phyloP scores from a whole-genome alignment of 2,113 vertebrate species.

The Limanda limanda region DNA sequence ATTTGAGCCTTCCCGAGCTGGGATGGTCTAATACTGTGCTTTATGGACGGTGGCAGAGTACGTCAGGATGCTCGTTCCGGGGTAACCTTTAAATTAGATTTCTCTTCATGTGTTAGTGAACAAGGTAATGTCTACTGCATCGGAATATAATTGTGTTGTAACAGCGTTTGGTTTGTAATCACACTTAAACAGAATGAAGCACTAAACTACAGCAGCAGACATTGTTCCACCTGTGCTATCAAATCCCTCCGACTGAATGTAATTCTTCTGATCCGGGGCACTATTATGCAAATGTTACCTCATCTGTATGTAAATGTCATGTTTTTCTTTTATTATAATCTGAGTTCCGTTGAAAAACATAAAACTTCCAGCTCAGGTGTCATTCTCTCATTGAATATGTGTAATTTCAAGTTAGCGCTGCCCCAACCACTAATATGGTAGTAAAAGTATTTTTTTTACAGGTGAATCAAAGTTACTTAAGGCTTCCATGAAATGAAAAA shows the following conservation, averaged over 20 bases:
- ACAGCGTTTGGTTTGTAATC: slow-evolving; percentile 53
- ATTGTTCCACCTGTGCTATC: slow-evolving; percentile 55
- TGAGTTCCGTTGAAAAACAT: slow-evolving; percentile 26
- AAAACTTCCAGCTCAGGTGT: slow-evolving; percentile 25
- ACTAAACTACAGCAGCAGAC: slow-evolving; percentile 33
- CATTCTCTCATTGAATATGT: slow-evolving; percentile 10
- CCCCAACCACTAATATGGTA: slow-evolving; percentile 25
- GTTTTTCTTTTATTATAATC: slow-evolving; percentile 37
- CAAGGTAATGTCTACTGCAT: slow-evolving; percentile 23
- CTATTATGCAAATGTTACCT: slow-evolving; percentile 67
- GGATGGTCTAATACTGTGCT: slow-evolving; percentile 13
- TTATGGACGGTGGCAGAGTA: slow-evolving; percentile 3
- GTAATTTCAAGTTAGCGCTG: slow-evolving; percentile 29
- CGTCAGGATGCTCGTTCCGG: neutral
- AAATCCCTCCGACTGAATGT: slow-evolving; percentile 46
- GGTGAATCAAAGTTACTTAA: slow-evolving; percentile 40
- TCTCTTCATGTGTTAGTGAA: slow-evolving; percentile 26
- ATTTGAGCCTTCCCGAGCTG: slow-evolving; percentile 45
- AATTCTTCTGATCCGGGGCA: slow-evolving; percentile 48
- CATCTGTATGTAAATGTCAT: slow-evolving; percentile 65
- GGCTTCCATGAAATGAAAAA: slow-evolving; percentile 32
- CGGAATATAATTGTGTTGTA: slow-evolving; percentile 35
- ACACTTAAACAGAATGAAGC: slow-evolving; percentile 42
- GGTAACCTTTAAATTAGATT: slow-evolving; percentile 36
- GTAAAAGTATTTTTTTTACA: slow-evolving; percentile 6